Percentiles rank a stretch among this genome's conserved stretches.
Conservation (phyloP, 1,140 invertebrate genomes). For the Ips nitidus region DNA sequence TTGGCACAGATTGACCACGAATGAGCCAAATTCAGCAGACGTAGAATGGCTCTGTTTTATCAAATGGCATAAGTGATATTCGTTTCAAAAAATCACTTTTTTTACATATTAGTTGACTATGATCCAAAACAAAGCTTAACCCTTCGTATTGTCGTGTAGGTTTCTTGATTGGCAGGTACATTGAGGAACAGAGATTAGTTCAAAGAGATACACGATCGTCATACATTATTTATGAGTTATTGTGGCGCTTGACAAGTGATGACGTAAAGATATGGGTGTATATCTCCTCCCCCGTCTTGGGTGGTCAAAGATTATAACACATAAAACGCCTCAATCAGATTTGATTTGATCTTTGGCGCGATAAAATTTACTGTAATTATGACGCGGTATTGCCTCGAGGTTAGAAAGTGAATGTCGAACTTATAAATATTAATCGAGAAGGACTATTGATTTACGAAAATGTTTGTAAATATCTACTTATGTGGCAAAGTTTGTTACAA, state of each 20-base stretch:
- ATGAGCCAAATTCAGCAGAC: too few relatives aligned
- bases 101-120: too few relatives aligned
- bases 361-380: conserved; percentile 14
- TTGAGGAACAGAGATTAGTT: conserved; percentile 24
- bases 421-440: too few relatives aligned
- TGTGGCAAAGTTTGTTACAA: too few relatives aligned
- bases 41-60: too few relatives aligned
- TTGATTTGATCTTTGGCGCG: conserved; percentile 13
- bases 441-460: too few relatives aligned
- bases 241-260: conserved; percentile 30
- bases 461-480: too few relatives aligned
- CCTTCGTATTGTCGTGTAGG: not conserved
- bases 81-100: too few relatives aligned
- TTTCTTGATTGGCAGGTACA: conserved; percentile 28
- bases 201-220: conserved; percentile 23
- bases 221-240: conserved; percentile 31
- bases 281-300: conserved; percentile 31
- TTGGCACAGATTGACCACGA: too few relatives aligned
- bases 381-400: conserved; percentile 16
- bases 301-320: conserved; percentile 25
- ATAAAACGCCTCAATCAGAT: conserved; percentile 29
- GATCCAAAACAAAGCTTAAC: too few relatives aligned
- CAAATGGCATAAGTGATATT: too few relatives aligned
- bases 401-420: too few relatives aligned
- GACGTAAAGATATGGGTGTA: conserved; percentile 31